Base-by-base conservation (phyloP, 2,888 invertebrate genomes). In the Drosophila phalerata region DNA sequence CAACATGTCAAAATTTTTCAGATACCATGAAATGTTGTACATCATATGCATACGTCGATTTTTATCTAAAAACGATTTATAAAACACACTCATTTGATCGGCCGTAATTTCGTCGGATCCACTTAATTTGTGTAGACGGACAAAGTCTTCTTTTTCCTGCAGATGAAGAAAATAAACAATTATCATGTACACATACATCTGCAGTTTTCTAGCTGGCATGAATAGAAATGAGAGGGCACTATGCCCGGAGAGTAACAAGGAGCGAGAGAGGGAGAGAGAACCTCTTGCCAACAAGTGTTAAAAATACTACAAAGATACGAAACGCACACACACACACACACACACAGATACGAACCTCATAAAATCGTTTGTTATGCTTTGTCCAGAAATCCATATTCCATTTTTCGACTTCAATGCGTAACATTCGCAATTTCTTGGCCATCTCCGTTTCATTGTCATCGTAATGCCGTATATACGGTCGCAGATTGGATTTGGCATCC, bases 331-430 rank as follows among this genome's bases (percentile, higher is more conserved):
- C 4, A 17, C 42, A 58, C 28, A 11, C 42, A 40, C 40, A 40
- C 15, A 15, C 4, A 17, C 42, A 32, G 32, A 19, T 49, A 52
- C 38, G 13, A 11, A 96, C 96, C 92, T 95, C 94, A 86, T 95
- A 94, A 92, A 97, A 98, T 62, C 94, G 94, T 25, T 94, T 94
- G 90, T 98, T 98, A 85, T 98, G 97, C 70, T 94, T 93, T 0
- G 94, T 93, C 98, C 98, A 98, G 93, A 97, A 98, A 38, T 94
- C 93, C 76, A 97, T 96, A 92, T 97, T 97, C 97, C 97, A 98
- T 63, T 94, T 93, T 85, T 97, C 96, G 0, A 96, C 96, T 69
- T 95, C 95, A 73, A 94, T 93, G 85, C 96, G 94, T 76, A 94
- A 91, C 77, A 94, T 91, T 69, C 97, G 93, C 81, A 96, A 95